Evolutionary conservation across 2,113 vertebrate genomes (phyloP).

Genomic region (Callorhinus ursinus): DNA sequence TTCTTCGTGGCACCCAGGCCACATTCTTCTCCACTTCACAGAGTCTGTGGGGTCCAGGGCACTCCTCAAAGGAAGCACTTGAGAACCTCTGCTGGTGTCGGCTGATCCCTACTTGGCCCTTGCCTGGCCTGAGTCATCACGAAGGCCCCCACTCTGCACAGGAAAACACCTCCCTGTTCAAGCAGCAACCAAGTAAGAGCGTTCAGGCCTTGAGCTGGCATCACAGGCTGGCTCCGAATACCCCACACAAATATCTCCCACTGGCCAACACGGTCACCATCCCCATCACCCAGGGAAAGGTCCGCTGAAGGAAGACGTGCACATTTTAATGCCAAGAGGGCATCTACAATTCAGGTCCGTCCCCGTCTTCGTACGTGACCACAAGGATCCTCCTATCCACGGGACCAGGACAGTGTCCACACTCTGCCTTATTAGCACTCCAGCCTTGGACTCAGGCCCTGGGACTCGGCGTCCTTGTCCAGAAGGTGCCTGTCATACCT

Average conservation of each 20-base stretch:
- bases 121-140: fast-evolving
- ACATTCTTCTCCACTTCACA: background rate
- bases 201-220: fast-evolving
- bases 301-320: fast-evolving
- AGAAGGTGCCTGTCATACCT: background rate
- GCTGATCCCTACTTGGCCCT: background rate
- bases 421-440: background rate
- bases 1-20: background rate
- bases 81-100: background rate
- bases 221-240: background rate
- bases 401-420: fast-evolving
- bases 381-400: background rate
- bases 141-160: fast-evolving
- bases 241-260: fast-evolving
- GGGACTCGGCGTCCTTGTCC: background rate
- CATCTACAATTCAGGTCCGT: fast-evolving
- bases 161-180: fast-evolving
- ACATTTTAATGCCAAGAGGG: fast-evolving
- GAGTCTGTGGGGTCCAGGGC: background rate
- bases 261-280: fast-evolving
- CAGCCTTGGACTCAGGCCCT: background rate
- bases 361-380: fast-evolving
- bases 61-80: background rate
- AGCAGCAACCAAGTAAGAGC: background rate
- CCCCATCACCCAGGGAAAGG: background rate